Conservation (phyloP, 1,140 invertebrate species). For the Drosophila kepulauana region DNA sequence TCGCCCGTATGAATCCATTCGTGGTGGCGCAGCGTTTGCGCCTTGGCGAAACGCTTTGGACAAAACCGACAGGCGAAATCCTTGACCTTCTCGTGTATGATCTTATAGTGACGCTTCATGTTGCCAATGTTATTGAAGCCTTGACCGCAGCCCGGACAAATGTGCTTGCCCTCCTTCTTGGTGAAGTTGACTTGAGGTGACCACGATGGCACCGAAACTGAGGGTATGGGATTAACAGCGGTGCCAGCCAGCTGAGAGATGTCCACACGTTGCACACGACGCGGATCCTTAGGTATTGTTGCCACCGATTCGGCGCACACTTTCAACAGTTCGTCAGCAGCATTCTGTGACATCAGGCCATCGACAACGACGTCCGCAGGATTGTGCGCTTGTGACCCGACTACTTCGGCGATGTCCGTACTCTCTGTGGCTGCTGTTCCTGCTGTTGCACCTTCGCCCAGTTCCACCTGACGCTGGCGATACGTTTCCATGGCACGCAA, state of each 20-base stretch:
- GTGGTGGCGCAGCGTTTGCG: slow-evolving; percentile 81
- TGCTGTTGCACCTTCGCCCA: slow-evolving; percentile 50
- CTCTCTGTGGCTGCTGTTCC: slow-evolving; percentile 19
- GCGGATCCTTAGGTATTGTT: slow-evolving; percentile 77
- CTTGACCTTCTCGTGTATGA: slow-evolving; percentile 82
- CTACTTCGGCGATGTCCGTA: slow-evolving; percentile 13
- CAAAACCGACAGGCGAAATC: slow-evolving; percentile 82
- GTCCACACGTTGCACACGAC: slow-evolving; percentile 76
- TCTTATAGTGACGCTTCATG: slow-evolving; percentile 80
- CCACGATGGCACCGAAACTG: slow-evolving; percentile 78
- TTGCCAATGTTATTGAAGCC: slow-evolving; percentile 82
- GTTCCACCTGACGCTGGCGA: slow-evolving; percentile 76
- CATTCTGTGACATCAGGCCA: slow-evolving; percentile 64
- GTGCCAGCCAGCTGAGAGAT: slow-evolving; percentile 75
- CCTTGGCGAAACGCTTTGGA: slow-evolving; percentile 77
- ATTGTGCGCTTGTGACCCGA: neutral
- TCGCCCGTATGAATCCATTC: slow-evolving; percentile 85
- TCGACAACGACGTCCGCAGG: slow-evolving; percentile 20
- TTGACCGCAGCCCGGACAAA: slow-evolving; percentile 79
- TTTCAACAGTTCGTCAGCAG: slow-evolving; percentile 78
- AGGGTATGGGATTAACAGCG: slow-evolving; percentile 77
- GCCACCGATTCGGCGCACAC: slow-evolving; percentile 80
- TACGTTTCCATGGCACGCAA: slow-evolving; percentile 78
- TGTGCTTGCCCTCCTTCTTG: slow-evolving; percentile 81
- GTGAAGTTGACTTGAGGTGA: slow-evolving; percentile 80